These are phyloP conservation scores for Apodemus sylvaticus DNA, from an alignment of 2,113 vertebrate genomes.

Conservation along the genomic window DNA sequence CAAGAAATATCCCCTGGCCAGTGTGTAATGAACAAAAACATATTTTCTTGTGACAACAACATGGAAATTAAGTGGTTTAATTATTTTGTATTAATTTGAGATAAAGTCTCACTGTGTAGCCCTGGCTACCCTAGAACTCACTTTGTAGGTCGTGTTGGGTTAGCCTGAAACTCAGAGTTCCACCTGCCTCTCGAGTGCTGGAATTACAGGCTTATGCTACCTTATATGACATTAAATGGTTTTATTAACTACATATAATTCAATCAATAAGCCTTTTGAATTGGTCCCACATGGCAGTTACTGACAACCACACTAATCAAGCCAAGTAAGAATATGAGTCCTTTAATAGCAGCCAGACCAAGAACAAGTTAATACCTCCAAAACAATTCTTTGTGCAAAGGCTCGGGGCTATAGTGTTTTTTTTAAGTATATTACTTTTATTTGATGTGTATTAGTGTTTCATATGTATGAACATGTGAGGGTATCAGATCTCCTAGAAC, in stretches of 20 bases:
- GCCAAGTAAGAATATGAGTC: not conserved
- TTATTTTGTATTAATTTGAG: not conserved
- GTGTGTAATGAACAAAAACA: not conserved
- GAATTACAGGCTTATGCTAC: not conserved
- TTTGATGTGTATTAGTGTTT: no score
- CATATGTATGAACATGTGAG: no score
- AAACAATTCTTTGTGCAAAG: not conserved
- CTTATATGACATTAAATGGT: not conserved
- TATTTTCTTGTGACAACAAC: not conserved
- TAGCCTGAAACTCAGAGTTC: no score
- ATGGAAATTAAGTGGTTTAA: not conserved
- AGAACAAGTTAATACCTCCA: not conserved
- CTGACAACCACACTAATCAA: not conserved
- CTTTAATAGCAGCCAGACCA: not conserved
- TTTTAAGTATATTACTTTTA: no score
- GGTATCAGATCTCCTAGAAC: no score
- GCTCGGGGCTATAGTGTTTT: not conserved
- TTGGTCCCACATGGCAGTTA: not conserved
- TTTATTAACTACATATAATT: not conserved
- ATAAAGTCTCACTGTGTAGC: not conserved
- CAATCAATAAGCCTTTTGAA: not conserved
- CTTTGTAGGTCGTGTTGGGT: no score
- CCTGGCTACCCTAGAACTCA: no score
- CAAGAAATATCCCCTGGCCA: not conserved
- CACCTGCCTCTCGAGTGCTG: no score